Evolutionary conservation across 2,113 vertebrate genomes (phyloP), one percentile per base, ranked within the genome.

Genomic region (Burhinus oedicnemus): DNA sequence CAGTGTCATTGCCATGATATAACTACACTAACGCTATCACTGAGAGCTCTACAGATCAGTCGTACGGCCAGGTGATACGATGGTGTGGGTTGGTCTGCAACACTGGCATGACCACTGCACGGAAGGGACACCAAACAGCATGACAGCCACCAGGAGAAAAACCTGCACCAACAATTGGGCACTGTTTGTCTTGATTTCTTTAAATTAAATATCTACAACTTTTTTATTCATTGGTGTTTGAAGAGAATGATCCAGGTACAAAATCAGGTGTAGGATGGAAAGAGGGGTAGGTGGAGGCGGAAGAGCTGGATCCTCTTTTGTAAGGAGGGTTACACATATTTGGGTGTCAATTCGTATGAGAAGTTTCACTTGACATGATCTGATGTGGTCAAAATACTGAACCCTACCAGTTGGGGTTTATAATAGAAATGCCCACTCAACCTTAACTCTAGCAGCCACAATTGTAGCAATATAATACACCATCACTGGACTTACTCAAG

Each of bases 361-460:
- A 96, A 95, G 54, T 62, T 95, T 93, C 92, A 92, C 93, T 93
- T 96, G 93, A 95, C 91, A 66, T 89, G 87, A 86, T 64, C 84
- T 58, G 81, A 80, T 81, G 72, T 51, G 22, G 66, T 55, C 87
- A 83, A 96, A 91, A 97, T 80, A 94, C 87, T 96, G 82, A 93
- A 69, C 44, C 38, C 58, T 87, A 85, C 71, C 77, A 85, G 91
- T 3, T 16, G 69, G 51, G 84, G 81, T 83, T 96, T 97, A 27
- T 88, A 91, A 95, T 60, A 95, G 93, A 80, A 97, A 94, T 90
- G 69, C 69, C 84, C 64, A 93, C 85, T 97, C 95, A 95, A 92
- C 78, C 83, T 94, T 90, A 90, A 70, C 83, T 92, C 78, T 27
- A 91, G 86, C 82, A 95, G 82, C 49, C 66, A 58, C 69, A 69